These are phyloP conservation scores for Caerostris darwini DNA, from an alignment of 1,140 invertebrate genomes.

Conservation along the genomic window DNA sequence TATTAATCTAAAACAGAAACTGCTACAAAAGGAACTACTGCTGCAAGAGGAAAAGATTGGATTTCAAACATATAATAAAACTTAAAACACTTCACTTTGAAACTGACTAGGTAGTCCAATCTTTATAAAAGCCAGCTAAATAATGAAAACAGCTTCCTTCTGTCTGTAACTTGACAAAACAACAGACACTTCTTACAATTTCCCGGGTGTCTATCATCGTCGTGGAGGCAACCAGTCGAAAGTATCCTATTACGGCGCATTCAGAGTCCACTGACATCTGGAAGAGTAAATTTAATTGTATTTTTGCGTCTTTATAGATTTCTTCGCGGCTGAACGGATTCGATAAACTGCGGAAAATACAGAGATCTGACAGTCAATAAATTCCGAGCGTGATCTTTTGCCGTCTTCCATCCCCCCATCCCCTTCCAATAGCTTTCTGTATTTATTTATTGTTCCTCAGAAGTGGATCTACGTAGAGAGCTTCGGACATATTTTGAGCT, in stretches of 20 bases:
- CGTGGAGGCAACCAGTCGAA: neutral
- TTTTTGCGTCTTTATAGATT: conserved; percentile 37
- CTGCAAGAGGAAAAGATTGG: too few species aligned
- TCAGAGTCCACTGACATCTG: conserved; percentile 29
- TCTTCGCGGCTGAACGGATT: conserved; percentile 21
- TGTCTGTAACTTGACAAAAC: neutral
- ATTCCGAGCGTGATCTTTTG: conserved; percentile 5
- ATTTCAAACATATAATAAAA: too few species aligned
- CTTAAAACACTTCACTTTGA: neutral
- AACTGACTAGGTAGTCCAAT: neutral
- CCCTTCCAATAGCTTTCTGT: neutral
- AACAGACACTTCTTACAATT: neutral
- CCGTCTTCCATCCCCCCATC: neutral
- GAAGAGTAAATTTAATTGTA: conserved; percentile 40
- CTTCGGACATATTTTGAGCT: conserved; percentile 27
- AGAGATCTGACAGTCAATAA: conserved; percentile 31
- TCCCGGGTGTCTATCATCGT: neutral
- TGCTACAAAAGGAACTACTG: too few species aligned
- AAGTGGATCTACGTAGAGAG: conserved; percentile 17
- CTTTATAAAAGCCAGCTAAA: neutral
- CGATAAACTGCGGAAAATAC: conserved; percentile 38
- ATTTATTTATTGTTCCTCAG: conserved; percentile 29
- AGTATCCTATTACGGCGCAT: conserved; percentile 1
- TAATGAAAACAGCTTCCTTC: neutral
- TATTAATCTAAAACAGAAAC: too few species aligned